Evolutionary conservation across 1,140 invertebrate species (phyloP).

Genomic region (Sminthurides bifidus): DNA sequence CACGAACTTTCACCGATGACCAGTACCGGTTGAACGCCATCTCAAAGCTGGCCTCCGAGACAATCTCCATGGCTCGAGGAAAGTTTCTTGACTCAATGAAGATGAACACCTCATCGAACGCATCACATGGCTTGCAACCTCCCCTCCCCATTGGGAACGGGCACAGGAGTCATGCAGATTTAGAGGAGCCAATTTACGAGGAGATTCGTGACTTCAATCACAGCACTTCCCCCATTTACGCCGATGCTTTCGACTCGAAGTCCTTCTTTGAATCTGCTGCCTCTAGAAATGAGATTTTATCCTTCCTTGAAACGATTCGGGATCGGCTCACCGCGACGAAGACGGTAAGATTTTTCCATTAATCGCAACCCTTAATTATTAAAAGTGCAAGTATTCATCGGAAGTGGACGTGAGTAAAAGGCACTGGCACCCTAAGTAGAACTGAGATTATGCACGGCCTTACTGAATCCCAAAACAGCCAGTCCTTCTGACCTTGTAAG

Average conservation of each 20-base stretch:
- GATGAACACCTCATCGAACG: constrained; percentile 2
- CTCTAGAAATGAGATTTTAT: constrained; percentile 27
- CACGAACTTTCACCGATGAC: constrained; percentile 4
- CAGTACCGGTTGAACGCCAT: constrained; percentile 7
- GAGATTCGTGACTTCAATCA: constrained; percentile 24
- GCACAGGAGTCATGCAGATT: too few species aligned
- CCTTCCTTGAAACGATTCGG: constrained; percentile 29
- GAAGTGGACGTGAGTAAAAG: neutral
- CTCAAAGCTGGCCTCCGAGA: constrained; percentile 21
- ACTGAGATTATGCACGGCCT: too few species aligned
- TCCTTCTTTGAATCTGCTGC: constrained; percentile 31
- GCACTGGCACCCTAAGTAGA: too few species aligned
- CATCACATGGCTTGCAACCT: too few species aligned
- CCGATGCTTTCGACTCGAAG: constrained; percentile 32
- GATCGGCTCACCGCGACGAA: constrained; percentile 28
- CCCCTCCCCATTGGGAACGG: too few species aligned
- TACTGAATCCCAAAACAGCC: too few species aligned
- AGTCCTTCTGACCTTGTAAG: too few species aligned
- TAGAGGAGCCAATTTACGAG: constrained; percentile 32
- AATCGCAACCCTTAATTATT: too few species aligned
- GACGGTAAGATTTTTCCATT: constrained; percentile 20
- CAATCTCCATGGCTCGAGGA: constrained; percentile 29
- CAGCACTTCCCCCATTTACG: constrained; percentile 27
- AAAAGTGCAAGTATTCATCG: neutral
- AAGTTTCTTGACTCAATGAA: constrained; percentile 32